phyloP scores from a whole-genome alignment of 2,113 vertebrate species.

The Vulpes vulpes region DNA sequence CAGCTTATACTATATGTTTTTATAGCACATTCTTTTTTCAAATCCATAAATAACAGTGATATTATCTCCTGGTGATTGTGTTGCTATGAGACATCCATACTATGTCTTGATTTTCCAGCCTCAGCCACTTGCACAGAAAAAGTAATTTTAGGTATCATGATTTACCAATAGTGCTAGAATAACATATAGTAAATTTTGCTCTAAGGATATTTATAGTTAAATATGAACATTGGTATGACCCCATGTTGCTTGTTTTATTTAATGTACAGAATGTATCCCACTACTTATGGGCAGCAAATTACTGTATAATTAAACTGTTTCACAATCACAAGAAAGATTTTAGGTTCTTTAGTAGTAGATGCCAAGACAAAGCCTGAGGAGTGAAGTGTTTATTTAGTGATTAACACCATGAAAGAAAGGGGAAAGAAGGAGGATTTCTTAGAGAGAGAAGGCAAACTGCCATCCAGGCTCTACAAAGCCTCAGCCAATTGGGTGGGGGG shows the following conservation, averaged over 20 bases:
- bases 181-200: not conserved
- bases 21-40: not conserved
- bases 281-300: not conserved
- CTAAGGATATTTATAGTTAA: slow-evolving; percentile 4
- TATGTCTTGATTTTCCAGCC: not conserved
- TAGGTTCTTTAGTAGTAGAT: not conserved
- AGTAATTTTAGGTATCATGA: not conserved
- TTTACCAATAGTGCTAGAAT: not conserved
- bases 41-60: slow-evolving; percentile 15
- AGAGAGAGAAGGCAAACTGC: not conserved
- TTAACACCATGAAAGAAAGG: not conserved
- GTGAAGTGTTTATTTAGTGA: not conserved
- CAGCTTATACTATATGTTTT: not conserved
- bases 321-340: not conserved
- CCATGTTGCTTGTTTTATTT: slow-evolving; percentile 13
- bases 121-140: not conserved
- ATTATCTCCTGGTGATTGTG: not conserved
- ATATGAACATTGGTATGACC: not conserved
- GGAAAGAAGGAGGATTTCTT: not conserved
- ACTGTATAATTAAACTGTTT: not conserved
- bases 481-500: not conserved
- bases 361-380: not conserved
- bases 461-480: fast-evolving
- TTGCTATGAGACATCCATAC: not conserved
- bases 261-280: not conserved